Percentiles rank a stretch among this genome's conserved stretches.
Evolutionary conservation across 2,888 invertebrate genomes (phyloP).

Genomic region (Drosophila dives): DNA sequence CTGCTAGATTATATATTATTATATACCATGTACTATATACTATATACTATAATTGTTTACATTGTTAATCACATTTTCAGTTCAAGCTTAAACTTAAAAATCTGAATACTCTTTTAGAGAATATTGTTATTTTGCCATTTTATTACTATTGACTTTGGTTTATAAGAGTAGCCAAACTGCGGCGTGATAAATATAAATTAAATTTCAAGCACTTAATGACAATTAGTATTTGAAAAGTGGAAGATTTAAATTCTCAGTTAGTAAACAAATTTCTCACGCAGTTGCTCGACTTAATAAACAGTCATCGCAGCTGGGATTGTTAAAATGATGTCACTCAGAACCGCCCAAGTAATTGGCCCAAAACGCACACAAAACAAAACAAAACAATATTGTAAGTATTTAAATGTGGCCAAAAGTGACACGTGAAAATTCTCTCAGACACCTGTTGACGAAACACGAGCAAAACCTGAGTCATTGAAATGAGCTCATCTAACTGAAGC

Average conservation of each 20-base stretch:
- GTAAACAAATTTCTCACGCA: constrained; percentile 24
- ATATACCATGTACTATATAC: too few species aligned
- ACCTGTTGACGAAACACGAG: constrained; percentile 34
- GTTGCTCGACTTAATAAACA: constrained; percentile 35
- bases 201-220: not conserved
- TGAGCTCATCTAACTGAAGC: constrained; percentile 46
- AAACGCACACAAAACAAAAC: constrained; percentile 6
- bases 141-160: too few species aligned
- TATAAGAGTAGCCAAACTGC: not conserved
- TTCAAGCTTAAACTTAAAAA: not conserved
- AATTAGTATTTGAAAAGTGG: not conserved
- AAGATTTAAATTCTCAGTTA: not conserved
- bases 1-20: not conserved
- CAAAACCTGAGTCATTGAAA: constrained; percentile 39
- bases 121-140: not conserved
- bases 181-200: too few species aligned
- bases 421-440: constrained; percentile 31
- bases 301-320: constrained; percentile 14
- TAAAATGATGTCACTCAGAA: constrained; percentile 14
- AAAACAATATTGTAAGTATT: constrained; percentile 6
- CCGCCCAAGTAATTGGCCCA: constrained; percentile 46
- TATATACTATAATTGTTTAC: too few species aligned
- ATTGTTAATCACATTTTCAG: not conserved
- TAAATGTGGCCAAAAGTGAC: constrained; percentile 18
- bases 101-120: not conserved